Evolutionary conservation across 2,888 invertebrate genomes (phyloP).

Genomic region (Isoperla grammatica): DNA sequence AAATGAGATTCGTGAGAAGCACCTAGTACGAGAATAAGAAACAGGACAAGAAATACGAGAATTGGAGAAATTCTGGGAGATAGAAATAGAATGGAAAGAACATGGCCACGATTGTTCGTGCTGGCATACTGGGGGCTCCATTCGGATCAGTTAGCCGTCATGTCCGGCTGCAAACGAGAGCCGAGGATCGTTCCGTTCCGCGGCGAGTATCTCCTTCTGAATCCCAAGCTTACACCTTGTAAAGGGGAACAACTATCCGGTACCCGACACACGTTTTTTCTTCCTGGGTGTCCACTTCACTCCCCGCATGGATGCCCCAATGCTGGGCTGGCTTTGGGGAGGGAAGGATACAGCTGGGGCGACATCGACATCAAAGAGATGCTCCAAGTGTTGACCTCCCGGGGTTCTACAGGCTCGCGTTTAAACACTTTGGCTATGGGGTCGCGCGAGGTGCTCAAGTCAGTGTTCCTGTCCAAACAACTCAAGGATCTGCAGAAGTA

Average conservation of each 20-base stretch:
- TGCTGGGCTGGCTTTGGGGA: conserved; percentile 88
- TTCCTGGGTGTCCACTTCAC: conserved; percentile 98
- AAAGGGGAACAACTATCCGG: conserved; percentile 93
- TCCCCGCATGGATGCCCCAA: conserved; percentile 95
- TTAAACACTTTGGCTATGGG: conserved; percentile 74
- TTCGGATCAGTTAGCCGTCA: conserved; percentile 82
- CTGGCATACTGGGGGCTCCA: conserved; percentile 94
- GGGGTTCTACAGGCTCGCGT: conserved; percentile 81
- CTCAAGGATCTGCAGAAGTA: conserved; percentile 77
- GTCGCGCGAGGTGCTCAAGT: conserved; percentile 73
- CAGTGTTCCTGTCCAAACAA: conserved; percentile 68
- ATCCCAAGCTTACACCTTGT: conserved; percentile 74
- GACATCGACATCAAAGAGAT: conserved; percentile 69
- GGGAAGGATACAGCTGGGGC: conserved; percentile 91
- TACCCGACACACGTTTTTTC: conserved; percentile 91
- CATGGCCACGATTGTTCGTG: too few species aligned
- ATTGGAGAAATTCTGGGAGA: too few species aligned
- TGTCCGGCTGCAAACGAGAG: conserved; percentile 77
- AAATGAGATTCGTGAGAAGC: too few species aligned
- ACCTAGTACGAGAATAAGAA: too few species aligned
- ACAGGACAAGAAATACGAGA: too few species aligned
- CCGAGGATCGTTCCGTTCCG: conserved; percentile 92
- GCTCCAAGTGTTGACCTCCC: conserved; percentile 61
- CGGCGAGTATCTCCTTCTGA: conserved; percentile 89
- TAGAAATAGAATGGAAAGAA: too few species aligned